A percentile compares a stretch with the other conserved stretches of the same genome.
These are phyloP conservation scores for Ascaphus truei DNA, from an alignment of 2,113 vertebrate species.

Conservation along the genomic window DNA sequence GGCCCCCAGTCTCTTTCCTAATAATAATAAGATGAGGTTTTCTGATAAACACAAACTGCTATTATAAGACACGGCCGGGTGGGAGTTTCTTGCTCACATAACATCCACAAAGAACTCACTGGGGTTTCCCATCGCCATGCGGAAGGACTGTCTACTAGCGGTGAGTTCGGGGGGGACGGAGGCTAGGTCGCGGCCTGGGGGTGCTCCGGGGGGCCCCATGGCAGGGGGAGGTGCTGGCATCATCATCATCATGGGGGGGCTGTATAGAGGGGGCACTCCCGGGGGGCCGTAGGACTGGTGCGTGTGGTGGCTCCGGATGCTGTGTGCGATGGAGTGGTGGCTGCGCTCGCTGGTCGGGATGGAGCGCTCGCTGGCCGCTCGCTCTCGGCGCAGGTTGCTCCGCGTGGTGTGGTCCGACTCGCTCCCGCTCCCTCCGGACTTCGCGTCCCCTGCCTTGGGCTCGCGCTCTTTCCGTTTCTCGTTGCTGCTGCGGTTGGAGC, in stretches of 20 bases:
- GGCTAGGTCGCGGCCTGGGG: conserved; percentile 79
- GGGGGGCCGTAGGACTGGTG: conserved; percentile 72
- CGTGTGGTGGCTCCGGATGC: conserved; percentile 75
- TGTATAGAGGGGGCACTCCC: conserved; percentile 72
- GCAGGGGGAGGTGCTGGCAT: conserved; percentile 67
- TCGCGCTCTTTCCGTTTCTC: conserved; percentile 72
- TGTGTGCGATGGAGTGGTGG: conserved; percentile 76
- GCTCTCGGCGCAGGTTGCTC: conserved; percentile 66
- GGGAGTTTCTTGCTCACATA: conserved; percentile 77
- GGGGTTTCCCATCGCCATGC: conserved; percentile 93
- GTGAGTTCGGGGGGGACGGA: conserved; percentile 92
- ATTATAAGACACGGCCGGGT: conserved; percentile 17
- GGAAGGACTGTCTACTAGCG: conserved; percentile 90
- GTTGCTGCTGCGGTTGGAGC: conserved; percentile 79
- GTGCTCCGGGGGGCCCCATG: conserved; percentile 74
- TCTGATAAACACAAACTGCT: conserved; percentile 14
- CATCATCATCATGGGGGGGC: conserved; percentile 72
- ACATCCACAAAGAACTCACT: conserved; percentile 96
- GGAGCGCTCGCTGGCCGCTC: conserved; percentile 71
- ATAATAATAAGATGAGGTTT: conserved; percentile 50
- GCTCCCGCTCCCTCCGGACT: conserved; percentile 78
- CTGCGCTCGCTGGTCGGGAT: conserved; percentile 77
- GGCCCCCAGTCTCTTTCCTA: conserved; percentile 45
- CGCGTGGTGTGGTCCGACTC: conserved; percentile 75
- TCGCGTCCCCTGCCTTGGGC: conserved; percentile 65